A percentile compares a stretch with the other conserved stretches of the same genome.
phyloP scores from a whole-genome alignment of 92 coral and sea anemone genomes.

The Phenganax marumi region DNA sequence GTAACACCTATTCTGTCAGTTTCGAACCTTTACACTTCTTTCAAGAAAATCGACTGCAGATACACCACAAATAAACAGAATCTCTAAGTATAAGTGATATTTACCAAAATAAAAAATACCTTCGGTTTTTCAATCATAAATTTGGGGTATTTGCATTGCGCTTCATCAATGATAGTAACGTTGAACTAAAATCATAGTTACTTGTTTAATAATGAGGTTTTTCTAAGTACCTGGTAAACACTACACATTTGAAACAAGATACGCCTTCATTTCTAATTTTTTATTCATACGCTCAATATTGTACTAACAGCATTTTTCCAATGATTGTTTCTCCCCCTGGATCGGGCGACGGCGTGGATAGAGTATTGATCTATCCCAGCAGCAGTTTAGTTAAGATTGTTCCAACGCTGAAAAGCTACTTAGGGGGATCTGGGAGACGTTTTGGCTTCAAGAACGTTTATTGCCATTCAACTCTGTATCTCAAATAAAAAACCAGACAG shows the following conservation, averaged over 20 bases:
- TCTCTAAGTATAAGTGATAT: neutral
- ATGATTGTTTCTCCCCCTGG: too few relatives aligned
- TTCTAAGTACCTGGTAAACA: too few relatives aligned
- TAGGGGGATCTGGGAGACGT: neutral
- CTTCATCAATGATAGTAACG: constrained; percentile 21
- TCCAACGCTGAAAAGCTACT: too few relatives aligned
- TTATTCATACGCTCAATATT: constrained; percentile 58
- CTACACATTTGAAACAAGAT: constrained; percentile 79
- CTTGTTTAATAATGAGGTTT: neutral
- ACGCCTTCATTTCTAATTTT: constrained; percentile 61
- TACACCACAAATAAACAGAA: neutral
- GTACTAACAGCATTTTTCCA: too few relatives aligned
- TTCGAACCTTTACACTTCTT: too few relatives aligned
- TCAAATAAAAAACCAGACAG: too few relatives aligned
- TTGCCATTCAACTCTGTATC: too few relatives aligned
- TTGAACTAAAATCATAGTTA: constrained; percentile 15
- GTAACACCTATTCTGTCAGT: too few relatives aligned
- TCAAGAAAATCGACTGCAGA: neutral
- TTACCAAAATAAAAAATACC: constrained; percentile 43
- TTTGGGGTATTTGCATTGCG: constrained; percentile 33
- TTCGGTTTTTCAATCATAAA: constrained; percentile 89
- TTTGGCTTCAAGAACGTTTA: neutral
- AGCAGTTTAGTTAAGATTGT: too few relatives aligned
- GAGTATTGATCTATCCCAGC: too few relatives aligned
- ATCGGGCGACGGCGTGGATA: too few relatives aligned